These are phyloP conservation scores for Varanus salvator DNA, from an alignment of 2,113 vertebrate genomes.

Conservation along the genomic window DNA sequence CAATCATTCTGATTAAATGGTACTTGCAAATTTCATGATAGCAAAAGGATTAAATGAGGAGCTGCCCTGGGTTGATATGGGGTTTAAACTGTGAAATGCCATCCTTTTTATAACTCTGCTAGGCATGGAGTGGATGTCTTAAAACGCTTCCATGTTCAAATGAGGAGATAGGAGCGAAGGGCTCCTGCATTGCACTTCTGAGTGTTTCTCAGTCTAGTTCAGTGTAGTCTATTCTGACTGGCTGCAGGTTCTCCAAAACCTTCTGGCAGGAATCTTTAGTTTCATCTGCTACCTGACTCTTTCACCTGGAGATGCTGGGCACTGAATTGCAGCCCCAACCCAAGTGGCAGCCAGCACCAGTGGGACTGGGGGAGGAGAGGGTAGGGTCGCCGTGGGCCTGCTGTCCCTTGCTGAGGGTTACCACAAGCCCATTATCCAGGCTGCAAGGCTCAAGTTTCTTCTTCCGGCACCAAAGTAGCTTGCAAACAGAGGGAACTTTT, in stretches of 20 bases:
- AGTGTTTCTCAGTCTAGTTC: neutral
- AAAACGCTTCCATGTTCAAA: neutral
- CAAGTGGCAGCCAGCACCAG: too few relatives aligned
- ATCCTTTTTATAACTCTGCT: accelerated
- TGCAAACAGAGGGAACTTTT: too few relatives aligned
- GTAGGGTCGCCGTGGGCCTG: too few relatives aligned
- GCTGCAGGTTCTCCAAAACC: neutral
- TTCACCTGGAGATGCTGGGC: neutral
- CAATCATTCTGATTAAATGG: neutral
- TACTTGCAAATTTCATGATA: neutral
- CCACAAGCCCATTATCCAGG: too few relatives aligned
- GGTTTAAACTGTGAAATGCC: neutral
- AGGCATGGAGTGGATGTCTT: neutral
- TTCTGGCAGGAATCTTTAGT: too few relatives aligned
- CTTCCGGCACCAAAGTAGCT: too few relatives aligned
- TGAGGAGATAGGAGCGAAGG: neutral
- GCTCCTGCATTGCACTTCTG: neutral
- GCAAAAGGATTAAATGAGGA: neutral
- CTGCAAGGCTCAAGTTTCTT: too few relatives aligned
- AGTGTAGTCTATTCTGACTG: neutral
- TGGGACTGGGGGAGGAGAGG: too few relatives aligned
- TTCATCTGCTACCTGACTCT: neutral
- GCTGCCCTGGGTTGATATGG: neutral
- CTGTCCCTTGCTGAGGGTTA: too few relatives aligned
- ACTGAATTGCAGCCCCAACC: too few relatives aligned